These are phyloP conservation scores for Drosophila rhopaloa DNA, from an alignment of 1,140 invertebrate species.

Conservation along the genomic window DNA sequence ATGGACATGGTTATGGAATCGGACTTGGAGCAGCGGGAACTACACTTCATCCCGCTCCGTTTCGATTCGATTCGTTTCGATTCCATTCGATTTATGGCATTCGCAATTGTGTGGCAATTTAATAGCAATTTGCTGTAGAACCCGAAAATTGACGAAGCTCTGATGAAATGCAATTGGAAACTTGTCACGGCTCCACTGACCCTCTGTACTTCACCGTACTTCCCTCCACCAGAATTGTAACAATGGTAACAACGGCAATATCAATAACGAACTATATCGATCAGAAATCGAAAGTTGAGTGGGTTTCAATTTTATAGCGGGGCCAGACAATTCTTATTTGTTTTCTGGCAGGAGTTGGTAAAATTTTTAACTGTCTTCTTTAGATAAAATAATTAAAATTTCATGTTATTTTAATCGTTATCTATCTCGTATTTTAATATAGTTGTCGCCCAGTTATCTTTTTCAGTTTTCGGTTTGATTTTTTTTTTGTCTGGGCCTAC, in stretches of 20 bases:
- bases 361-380: not conserved
- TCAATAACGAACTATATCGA: constrained; percentile 31
- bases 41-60: constrained; percentile 16
- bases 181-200: constrained; percentile 58
- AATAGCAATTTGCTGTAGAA: constrained; percentile 75
- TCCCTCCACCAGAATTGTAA: constrained; percentile 35
- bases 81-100: constrained; percentile 73
- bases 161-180: constrained; percentile 78
- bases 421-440: constrained; percentile 4
- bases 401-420: constrained; percentile 1
- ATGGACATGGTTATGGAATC: constrained; percentile 14
- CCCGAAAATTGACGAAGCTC: constrained; percentile 66
- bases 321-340: not conserved
- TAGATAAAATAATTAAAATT: constrained; percentile 4
- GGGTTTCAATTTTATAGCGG: constrained; percentile 11
- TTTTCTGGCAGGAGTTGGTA: not conserved
- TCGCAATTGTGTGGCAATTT: constrained; percentile 80
- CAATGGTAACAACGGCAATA: constrained; percentile 57
- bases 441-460: constrained; percentile 10
- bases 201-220: constrained; percentile 22
- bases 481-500: constrained; percentile 24
- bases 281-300: constrained; percentile 48
- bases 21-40: constrained; percentile 19
- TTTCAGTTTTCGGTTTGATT: constrained; percentile 39
- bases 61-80: constrained; percentile 62